phyloP scores from a whole-genome alignment of 2,113 vertebrate species.

The Dipodomys spectabilis region DNA sequence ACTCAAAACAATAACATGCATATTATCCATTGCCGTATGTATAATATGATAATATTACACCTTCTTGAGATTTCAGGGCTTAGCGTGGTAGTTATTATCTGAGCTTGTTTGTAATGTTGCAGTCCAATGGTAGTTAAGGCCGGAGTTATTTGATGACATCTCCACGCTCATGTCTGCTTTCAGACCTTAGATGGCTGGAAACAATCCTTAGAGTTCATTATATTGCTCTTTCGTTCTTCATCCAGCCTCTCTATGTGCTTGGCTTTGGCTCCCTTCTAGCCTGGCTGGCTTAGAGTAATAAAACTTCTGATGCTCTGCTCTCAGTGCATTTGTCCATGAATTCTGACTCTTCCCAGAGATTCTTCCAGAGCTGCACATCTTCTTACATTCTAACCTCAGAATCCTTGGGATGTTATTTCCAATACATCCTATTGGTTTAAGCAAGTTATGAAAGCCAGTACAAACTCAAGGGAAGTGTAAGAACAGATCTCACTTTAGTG shows the following conservation, averaged over 20 bases:
- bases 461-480: background rate
- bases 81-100: background rate
- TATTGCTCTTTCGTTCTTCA: background rate
- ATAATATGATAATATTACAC: no score
- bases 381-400: background rate
- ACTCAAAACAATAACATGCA: background rate
- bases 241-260: background rate
- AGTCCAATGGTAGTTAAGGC: no score
- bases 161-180: background rate
- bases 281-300: background rate
- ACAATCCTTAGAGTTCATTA: background rate
- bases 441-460: slow-evolving; percentile 20
- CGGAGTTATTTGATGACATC: background rate
- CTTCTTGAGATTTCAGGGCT: background rate
- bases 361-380: background rate
- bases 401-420: background rate
- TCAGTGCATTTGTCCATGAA: background rate
- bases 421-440: background rate
- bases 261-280: background rate
- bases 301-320: background rate
- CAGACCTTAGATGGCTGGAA: background rate
- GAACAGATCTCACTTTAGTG: background rate
- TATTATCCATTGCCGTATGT: no score
- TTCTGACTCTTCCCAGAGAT: background rate
- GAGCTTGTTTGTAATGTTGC: background rate